phyloP scores from a whole-genome alignment of 2,113 vertebrate species.

The Prunella fulvescens region DNA sequence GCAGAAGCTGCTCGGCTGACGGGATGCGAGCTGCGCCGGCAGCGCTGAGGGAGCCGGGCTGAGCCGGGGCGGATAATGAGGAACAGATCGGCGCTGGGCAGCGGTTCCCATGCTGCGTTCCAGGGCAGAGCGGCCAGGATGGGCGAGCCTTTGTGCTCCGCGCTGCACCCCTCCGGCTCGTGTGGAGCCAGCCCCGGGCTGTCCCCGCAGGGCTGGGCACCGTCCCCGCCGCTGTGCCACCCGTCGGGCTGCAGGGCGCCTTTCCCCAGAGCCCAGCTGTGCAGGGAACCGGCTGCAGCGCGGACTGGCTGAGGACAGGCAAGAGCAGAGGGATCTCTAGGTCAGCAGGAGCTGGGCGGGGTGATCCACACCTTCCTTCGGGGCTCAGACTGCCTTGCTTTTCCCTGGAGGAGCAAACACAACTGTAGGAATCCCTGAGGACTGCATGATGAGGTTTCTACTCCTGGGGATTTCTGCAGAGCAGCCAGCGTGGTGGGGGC shows the following conservation, averaged over 20 bases:
- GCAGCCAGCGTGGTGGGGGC: not conserved
- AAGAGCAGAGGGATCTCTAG: not conserved
- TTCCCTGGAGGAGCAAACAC: not conserved
- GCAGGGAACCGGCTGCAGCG: rapidly evolving
- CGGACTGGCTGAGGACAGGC: not conserved
- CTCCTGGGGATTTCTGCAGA: not conserved
- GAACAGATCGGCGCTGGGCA: constrained; percentile 47
- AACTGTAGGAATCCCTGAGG: not conserved
- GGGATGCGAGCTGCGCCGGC: not conserved
- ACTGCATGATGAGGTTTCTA: not conserved
- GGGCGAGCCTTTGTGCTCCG: not conserved
- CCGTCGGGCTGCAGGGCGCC: not conserved
- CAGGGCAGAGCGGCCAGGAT: constrained; percentile 20
- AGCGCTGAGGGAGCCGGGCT: not conserved
- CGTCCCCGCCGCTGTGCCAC: not conserved
- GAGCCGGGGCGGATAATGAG: constrained; percentile 2
- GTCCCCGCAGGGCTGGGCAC: not conserved
- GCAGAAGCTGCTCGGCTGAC: not conserved
- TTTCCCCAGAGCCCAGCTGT: rapidly evolving
- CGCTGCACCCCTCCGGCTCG: not conserved
- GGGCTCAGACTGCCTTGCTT: not conserved
- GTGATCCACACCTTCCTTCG: not conserved
- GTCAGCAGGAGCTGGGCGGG: not conserved
- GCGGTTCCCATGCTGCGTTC: not conserved
- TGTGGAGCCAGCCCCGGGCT: not conserved